Conservation (phyloP, 2,113 vertebrate genomes). For the Labrus mixtus region DNA sequence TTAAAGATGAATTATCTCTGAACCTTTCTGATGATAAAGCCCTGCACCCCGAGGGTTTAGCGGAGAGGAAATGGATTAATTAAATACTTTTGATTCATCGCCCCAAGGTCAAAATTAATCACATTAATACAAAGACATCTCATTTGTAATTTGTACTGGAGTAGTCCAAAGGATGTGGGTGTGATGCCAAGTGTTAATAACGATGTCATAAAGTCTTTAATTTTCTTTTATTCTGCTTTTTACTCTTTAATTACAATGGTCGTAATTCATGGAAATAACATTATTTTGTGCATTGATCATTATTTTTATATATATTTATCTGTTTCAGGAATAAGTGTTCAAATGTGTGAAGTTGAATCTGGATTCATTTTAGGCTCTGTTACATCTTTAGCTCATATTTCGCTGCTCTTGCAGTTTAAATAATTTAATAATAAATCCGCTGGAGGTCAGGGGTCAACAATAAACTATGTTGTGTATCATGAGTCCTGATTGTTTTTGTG, state of each 20-base stretch:
- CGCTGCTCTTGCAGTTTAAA: not conserved
- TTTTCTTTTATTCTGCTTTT: too few species aligned
- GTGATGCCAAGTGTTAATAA: conserved; percentile 5
- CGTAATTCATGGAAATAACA: too few species aligned
- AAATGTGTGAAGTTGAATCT: not conserved
- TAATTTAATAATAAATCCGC: not conserved
- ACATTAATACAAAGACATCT: conserved; percentile 37
- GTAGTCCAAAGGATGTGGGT: not conserved
- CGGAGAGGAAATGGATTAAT: conserved; percentile 49
- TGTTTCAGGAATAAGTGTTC: too few species aligned
- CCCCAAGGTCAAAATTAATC: conserved; percentile 60
- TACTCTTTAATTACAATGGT: too few species aligned
- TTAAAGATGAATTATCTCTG: conserved; percentile 37
- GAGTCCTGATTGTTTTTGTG: conserved; percentile 16
- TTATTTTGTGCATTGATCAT: too few species aligned
- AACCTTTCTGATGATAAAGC: conserved; percentile 33
- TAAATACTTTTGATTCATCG: conserved; percentile 44
- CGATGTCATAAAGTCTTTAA: not conserved
- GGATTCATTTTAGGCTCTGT: accelerated
- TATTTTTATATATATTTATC: too few species aligned
- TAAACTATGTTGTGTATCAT: not conserved
- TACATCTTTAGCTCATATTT: not conserved
- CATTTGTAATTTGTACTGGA: not conserved
- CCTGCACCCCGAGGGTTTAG: conserved; percentile 5
- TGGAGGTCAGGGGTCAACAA: not conserved